Conservation (phyloP, 2,797 vertebrate genomes). For the Lycodopsis pacificus region DNA sequence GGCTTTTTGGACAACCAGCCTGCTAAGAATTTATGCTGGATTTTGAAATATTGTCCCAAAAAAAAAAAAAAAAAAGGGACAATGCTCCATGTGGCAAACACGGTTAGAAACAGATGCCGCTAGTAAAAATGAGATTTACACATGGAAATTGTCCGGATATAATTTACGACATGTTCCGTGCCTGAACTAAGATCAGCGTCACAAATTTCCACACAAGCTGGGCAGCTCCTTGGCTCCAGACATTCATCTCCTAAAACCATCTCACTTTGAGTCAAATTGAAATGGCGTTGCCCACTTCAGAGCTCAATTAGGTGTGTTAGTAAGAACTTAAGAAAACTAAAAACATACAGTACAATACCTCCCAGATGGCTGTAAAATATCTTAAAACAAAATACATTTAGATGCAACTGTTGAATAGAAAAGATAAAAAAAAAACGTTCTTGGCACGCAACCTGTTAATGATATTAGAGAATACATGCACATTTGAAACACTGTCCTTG, state of each 20-base stretch:
- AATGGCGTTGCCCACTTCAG: slow-evolving; percentile 27
- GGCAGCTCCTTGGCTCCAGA: slow-evolving; percentile 38
- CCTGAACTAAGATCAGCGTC: slow-evolving; percentile 48
- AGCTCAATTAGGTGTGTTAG: slow-evolving; percentile 30
- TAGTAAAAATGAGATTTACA: slow-evolving; percentile 53
- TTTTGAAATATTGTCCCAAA: slow-evolving; percentile 29
- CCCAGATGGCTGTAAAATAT: not conserved
- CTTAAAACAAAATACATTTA: not conserved
- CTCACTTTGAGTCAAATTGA: slow-evolving; percentile 40
- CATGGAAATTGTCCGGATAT: slow-evolving; percentile 52
- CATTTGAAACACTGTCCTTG: slow-evolving; percentile 11
- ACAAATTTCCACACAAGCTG: slow-evolving; percentile 56
- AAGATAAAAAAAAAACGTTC: slow-evolving; percentile 13
- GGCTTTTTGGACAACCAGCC: slow-evolving; percentile 7
- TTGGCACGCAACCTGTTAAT: not conserved
- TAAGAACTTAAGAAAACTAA: slow-evolving; percentile 8
- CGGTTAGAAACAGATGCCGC: slow-evolving; percentile 56
- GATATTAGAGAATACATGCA: slow-evolving; percentile 4
- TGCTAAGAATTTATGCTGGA: slow-evolving; percentile 24
- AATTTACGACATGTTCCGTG: slow-evolving; percentile 67
- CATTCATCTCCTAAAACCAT: slow-evolving; percentile 46
- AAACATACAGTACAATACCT: slow-evolving; percentile 1
- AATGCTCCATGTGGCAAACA: slow-evolving; percentile 23
- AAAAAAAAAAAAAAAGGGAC: slow-evolving; percentile 8
- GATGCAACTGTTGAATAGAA: not conserved